Percentiles rank a stretch among this genome's conserved stretches.
Evolutionary conservation across 2,888 invertebrate genomes (phyloP).

Genomic region (Platypus cylindrus): DNA sequence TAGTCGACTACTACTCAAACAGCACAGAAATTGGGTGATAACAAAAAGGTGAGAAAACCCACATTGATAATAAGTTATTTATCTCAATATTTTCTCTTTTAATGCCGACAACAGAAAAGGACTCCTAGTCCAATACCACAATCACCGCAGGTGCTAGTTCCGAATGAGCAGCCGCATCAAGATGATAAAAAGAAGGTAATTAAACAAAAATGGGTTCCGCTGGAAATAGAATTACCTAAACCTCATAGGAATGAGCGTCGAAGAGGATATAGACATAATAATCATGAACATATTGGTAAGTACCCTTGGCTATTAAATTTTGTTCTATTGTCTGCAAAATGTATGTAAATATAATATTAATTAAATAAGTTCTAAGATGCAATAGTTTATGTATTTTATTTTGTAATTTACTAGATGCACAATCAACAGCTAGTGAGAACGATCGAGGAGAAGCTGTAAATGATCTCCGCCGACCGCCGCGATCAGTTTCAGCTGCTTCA

Average conservation of each 20-base stretch:
- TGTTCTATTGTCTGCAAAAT: too few relatives aligned
- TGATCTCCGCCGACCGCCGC: slow-evolving; percentile 27
- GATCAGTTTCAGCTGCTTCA: slow-evolving; percentile 27
- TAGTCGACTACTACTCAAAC: background rate
- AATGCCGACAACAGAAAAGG: slow-evolving; percentile 16
- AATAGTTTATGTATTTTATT: too few relatives aligned
- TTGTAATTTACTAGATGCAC: slow-evolving; percentile 21
- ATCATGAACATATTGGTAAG: slow-evolving; percentile 11
- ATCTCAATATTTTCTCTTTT: too few relatives aligned
- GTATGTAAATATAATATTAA: background rate
- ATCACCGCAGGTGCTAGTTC: slow-evolving; percentile 19
- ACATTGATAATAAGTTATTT: slow-evolving; percentile 3
- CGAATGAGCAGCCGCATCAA: slow-evolving; percentile 34
- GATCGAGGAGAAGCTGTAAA: slow-evolving; percentile 33
- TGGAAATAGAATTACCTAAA: slow-evolving; percentile 74
- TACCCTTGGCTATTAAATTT: background rate
- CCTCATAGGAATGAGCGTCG: slow-evolving; percentile 52
- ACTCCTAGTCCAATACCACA: slow-evolving; percentile 21
- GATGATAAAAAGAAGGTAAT: slow-evolving; percentile 39
- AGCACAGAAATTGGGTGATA: slow-evolving; percentile 6
- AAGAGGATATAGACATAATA: slow-evolving; percentile 24
- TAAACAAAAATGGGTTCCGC: slow-evolving; percentile 82
- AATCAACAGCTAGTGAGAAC: slow-evolving; percentile 33
- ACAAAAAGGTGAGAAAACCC: slow-evolving; percentile 5
- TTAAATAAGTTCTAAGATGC: slow-evolving; percentile 12